These are phyloP conservation scores for Masticophis lateralis DNA, from an alignment of 2,797 vertebrate species.

Conservation along the genomic window DNA sequence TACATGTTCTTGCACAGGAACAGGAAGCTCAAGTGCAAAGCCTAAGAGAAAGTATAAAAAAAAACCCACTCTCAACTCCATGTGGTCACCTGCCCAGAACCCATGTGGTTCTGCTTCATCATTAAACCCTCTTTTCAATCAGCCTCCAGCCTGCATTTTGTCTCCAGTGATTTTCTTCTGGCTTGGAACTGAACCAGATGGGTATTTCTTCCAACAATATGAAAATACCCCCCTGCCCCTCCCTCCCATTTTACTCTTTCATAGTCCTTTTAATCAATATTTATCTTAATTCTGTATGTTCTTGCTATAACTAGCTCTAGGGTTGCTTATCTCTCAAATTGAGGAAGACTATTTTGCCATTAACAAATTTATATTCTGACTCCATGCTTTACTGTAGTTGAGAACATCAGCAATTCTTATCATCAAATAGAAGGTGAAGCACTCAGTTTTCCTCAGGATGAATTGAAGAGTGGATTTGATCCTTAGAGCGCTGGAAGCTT, in stretches of 20 bases:
- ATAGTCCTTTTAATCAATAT: not conserved
- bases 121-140: too few relatives aligned
- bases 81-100: too few relatives aligned
- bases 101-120: too few relatives aligned
- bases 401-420: not conserved
- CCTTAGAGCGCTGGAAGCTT: too few relatives aligned
- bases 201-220: too few relatives aligned
- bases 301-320: not conserved
- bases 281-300: not conserved
- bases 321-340: not conserved
- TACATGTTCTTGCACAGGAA: too few relatives aligned
- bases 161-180: too few relatives aligned
- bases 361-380: not conserved
- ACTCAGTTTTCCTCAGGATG: not conserved
- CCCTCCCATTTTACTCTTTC: not conserved
- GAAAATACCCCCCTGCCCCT: not conserved
- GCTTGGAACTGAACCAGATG: too few relatives aligned
- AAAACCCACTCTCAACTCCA: too few relatives aligned
- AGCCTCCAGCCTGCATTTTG: too few relatives aligned
- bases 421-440: not conserved
- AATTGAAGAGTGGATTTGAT: not conserved
- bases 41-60: too few relatives aligned
- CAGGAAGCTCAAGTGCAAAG: too few relatives aligned
- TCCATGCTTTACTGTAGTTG: not conserved
- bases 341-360: not conserved